Evolutionary conservation across 2,797 vertebrate genomes (phyloP), one percentile per base, ranked within the genome.

Genomic region (Schizothorax lantsangensis): DNA sequence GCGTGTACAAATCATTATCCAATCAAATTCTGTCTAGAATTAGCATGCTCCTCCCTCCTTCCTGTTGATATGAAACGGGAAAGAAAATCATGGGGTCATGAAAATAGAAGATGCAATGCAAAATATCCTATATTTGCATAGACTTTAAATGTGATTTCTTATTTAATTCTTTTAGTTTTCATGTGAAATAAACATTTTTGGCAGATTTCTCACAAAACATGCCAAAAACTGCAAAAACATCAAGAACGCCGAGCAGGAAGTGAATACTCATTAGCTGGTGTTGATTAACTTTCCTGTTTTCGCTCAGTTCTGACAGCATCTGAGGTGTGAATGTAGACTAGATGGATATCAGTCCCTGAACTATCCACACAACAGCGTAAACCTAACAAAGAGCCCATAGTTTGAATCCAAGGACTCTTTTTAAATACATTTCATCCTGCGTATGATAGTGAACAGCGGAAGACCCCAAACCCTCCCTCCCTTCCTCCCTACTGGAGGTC

Each of bases 311-410:
- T 71, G 71, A 72, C 81, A 69, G 45, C 72, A 85, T 88, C 81
- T 87, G 75, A 88, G 87, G 86, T 89, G 88, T 79, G 75, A 85
- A 87, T 75, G 79, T 43, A 26, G 74, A 79, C 74, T 52, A 62
- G 64, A 89, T 52, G 52, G 49, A 86, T 49, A 68, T 59, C 26
- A 26, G 4, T 54, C 36, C 9, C 33, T 36, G 64, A 83, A 43
- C 38, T 73, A 83, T 74, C 47, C 26, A 30, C 38, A 79, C 69
- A 52, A 54, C 59, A 59, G 36, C 64, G n/a, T 43, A 59, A 79
- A 62, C 6, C 62, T 14, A n/a, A 10, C n/a, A 52, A 49, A 45
- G 19, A 9, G 6, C 19, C 8, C 47, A 21, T 57, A n/a, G 36
- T 47, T 49, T 38, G 26, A 49, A 17, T 66, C 62, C 26, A 66